Percentiles rank a stretch among this genome's conserved stretches.
Conservation (phyloP, 2,113 vertebrate species). For the Nannobrachium achirus region DNA sequence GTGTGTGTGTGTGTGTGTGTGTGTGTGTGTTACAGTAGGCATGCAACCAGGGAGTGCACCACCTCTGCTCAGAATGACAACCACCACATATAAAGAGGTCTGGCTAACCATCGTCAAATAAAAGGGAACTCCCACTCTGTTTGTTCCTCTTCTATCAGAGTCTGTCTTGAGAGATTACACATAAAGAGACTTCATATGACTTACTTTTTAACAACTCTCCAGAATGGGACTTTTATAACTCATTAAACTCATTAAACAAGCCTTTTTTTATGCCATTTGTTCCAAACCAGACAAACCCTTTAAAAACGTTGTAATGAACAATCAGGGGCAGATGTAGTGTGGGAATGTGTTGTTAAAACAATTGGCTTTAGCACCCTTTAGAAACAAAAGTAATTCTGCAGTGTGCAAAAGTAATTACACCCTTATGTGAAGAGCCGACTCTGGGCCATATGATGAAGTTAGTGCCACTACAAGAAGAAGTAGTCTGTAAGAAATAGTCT, state of each 20-base stretch:
- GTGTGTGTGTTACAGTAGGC: background rate
- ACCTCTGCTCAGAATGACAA: background rate
- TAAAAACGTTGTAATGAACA: background rate
- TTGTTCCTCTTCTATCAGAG: too few species aligned
- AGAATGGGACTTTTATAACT: background rate
- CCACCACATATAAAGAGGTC: background rate
- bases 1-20: too few species aligned
- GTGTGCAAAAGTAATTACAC: conserved; percentile 18
- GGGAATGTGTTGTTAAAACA: background rate
- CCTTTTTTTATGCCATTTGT: background rate
- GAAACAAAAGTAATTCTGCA: background rate
- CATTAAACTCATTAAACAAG: background rate
- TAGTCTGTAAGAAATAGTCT: too few species aligned
- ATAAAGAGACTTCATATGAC: background rate
- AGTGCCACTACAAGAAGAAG: background rate
- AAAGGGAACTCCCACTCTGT: too few species aligned
- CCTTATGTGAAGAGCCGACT: background rate
- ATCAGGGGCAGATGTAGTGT: conserved; percentile 2
- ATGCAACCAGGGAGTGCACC: background rate
- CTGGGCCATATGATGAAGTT: background rate
- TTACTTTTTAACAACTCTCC: background rate
- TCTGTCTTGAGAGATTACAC: too few species aligned
- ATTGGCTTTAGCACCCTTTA: conserved; percentile 1
- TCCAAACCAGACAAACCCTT: background rate
- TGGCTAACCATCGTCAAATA: too few species aligned